Conservation (phyloP, 2,113 vertebrate genomes). For the Prolemur simus region DNA sequence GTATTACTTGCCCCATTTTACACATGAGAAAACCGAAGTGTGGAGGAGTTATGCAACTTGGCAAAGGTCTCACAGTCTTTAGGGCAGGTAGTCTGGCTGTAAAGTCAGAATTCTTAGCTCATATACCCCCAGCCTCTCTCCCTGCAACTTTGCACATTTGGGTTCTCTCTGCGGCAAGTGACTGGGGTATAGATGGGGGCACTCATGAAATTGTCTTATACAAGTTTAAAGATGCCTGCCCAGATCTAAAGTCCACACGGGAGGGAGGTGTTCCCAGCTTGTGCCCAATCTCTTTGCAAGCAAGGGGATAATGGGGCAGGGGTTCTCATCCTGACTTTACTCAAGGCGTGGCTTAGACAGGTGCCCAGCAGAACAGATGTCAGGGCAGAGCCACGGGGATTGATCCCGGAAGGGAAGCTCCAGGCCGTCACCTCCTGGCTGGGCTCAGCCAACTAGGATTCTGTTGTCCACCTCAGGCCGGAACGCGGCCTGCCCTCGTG, state of each 20-base stretch:
- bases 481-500: accelerated
- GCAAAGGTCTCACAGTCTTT: background rate
- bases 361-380: background rate
- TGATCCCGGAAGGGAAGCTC: background rate
- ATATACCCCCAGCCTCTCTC: background rate
- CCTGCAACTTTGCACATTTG: background rate
- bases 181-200: background rate
- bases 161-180: background rate
- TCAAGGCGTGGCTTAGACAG: accelerated
- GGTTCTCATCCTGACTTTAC: accelerated
- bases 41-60: background rate
- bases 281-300: background rate
- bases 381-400: accelerated
- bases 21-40: background rate
- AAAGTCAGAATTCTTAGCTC: background rate
- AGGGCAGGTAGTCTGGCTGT: background rate
- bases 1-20: constrained; percentile 15
- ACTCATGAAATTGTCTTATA: background rate
- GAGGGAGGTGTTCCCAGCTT: background rate
- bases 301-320: too few species aligned
- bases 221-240: background rate
- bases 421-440: accelerated
- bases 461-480: accelerated
- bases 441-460: background rate
- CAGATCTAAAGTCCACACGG: background rate